Evolutionary conservation across 2,113 vertebrate species (phyloP), one percentile per base, ranked within the genome.

Genomic region (Eulacestoma nigropectus): DNA sequence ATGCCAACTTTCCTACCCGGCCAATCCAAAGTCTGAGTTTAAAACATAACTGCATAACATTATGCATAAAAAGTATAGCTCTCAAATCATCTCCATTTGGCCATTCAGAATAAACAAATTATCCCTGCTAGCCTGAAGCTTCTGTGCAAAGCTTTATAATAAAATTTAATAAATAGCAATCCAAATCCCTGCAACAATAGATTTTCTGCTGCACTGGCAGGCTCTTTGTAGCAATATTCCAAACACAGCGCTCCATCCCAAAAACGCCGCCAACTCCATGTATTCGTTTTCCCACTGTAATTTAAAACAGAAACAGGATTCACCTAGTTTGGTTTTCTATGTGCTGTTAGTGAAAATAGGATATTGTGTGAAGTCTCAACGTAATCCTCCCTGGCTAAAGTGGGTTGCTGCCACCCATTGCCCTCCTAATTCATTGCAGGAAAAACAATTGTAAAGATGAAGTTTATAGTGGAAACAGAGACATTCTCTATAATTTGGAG

Each of bases 121-220:
- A 95, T 90, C 78, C 50, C 63, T 59, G 32, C 63, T 89, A 82
- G 82, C 65, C 81, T 94, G 68, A 83, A 95, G 90, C 93, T 95
- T 91, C 94, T 97, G 84, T 92, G 91, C 9, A 26, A 93, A 87
- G 68, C 77, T 88, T 89, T 76, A 74, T 78, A 77, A 92, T 53
- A 87, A 93, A 91, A 94, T 86, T 91, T 91, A 90, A 86, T 90
- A 94, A 96, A 95, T 74, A 91, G 42, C 52, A 70, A 78, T 89
- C 74, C 59, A 92, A 97, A 92, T 94, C 80, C 80, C 75, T 94
- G 46, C 89, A 95, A 96, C 92, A 96, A 95, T 84, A 90, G 97
- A 64, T 44, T 95, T 96, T 97, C 92, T 95, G 94, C 88, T 93
- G 91, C 52, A 67, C 85, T 93, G 93, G 92, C 93, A 94, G 69